A percentile compares a stretch with the other conserved stretches of the same genome.
These are phyloP conservation scores for Drosophila tropicalis DNA, from an alignment of 1,140 invertebrate species.

Conservation along the genomic window DNA sequence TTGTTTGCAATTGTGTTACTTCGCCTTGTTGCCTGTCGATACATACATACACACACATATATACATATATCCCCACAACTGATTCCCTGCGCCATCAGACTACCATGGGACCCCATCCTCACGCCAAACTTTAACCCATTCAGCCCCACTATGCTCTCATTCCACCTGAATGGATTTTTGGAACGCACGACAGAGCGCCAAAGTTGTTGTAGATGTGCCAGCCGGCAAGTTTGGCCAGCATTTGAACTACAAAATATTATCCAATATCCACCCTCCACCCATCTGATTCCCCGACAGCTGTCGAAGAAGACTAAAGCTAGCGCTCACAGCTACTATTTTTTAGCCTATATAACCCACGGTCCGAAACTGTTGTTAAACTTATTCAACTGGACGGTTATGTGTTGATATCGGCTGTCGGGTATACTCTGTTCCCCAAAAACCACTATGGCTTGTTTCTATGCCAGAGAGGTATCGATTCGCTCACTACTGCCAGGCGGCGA, in stretches of 20 bases:
- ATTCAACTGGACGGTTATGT: conserved; percentile 57
- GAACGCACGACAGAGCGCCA: conserved; percentile 55
- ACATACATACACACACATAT: neutral
- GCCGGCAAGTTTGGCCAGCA: conserved; percentile 3
- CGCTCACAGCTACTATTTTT: neutral
- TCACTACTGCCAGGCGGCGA: conserved; percentile 23
- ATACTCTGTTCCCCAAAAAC: conserved; percentile 22
- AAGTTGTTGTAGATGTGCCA: conserved; percentile 40
- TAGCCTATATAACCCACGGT: neutral
- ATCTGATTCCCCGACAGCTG: conserved; percentile 1
- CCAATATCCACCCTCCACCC: neutral
- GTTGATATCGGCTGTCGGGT: conserved; percentile 42
- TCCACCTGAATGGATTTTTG: conserved; percentile 63
- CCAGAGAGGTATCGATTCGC: neutral
- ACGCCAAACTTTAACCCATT: neutral
- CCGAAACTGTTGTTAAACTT: conserved; percentile 41
- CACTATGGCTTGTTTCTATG: neutral
- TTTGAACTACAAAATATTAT: conserved; percentile 8
- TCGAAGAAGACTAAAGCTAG: neutral
- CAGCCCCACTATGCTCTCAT: conserved; percentile 30
- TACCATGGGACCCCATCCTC: neutral
- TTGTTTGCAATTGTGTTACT: conserved; percentile 11
- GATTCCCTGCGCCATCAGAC: neutral
- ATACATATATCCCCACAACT: neutral
- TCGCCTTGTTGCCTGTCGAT: no score